phyloP scores from a whole-genome alignment of 2,888 invertebrate species.

The Scotopteryx bipunctaria region DNA sequence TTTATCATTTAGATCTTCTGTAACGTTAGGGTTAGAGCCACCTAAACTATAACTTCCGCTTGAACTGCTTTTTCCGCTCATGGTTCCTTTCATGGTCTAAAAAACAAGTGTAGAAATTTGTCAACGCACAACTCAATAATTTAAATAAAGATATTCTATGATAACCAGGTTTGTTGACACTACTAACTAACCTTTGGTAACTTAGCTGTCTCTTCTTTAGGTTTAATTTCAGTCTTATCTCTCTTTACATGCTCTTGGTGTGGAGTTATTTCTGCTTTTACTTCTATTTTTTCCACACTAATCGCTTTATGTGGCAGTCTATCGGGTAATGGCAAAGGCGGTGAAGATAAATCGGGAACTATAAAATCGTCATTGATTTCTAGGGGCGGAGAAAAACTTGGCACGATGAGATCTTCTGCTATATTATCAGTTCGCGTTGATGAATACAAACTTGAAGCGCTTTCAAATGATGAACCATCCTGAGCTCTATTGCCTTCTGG shows the following conservation, averaged over 20 bases:
- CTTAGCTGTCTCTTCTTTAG: slow-evolving; percentile 63
- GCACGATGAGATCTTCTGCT: slow-evolving; percentile 85
- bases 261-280: slow-evolving; percentile 69
- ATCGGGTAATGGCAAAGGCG: slow-evolving; percentile 74
- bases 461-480: slow-evolving; percentile 94
- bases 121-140: not conserved
- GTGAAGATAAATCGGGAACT: slow-evolving; percentile 72
- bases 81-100: slow-evolving; percentile 60
- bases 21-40: slow-evolving; percentile 74
- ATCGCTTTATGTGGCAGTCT: slow-evolving; percentile 55
- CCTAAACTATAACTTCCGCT: slow-evolving; percentile 80
- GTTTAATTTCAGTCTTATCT: slow-evolving; percentile 78
- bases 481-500: slow-evolving; percentile 84
- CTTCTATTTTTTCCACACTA: slow-evolving; percentile 69
- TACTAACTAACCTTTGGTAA: slow-evolving; percentile 47
- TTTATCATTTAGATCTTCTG: slow-evolving; percentile 60
- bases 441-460: slow-evolving; percentile 91
- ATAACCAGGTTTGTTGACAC: too few species aligned
- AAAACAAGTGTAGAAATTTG: slow-evolving; percentile 23
- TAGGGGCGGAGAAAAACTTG: slow-evolving; percentile 84
- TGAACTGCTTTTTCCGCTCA: slow-evolving; percentile 79
- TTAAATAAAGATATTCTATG: not conserved
- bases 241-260: slow-evolving; percentile 64
- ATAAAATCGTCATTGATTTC: slow-evolving; percentile 78
- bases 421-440: slow-evolving; percentile 88